Evolutionary conservation across 1,140 invertebrate species (phyloP).

Genomic region (Brachionus rubens): DNA sequence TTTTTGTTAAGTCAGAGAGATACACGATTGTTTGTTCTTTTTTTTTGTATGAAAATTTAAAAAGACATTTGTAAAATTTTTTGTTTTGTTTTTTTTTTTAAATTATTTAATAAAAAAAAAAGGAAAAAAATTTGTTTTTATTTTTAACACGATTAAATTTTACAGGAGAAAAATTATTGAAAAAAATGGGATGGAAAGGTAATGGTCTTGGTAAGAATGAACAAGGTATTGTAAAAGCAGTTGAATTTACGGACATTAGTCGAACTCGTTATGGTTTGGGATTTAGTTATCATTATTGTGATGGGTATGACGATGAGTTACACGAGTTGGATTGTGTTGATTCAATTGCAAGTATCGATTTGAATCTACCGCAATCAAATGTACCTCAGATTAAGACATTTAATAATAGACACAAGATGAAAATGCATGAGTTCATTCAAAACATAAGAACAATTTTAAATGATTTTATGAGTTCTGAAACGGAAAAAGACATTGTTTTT

Average conservation of each 20-base stretch:
- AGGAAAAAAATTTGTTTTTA: slow-evolving; percentile 27
- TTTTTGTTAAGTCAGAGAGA: background rate
- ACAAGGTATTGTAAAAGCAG: background rate
- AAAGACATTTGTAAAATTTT: slow-evolving; percentile 27
- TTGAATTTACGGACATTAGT: slow-evolving; percentile 21
- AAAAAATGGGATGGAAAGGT: slow-evolving; percentile 46
- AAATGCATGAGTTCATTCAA: background rate
- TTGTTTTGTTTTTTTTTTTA: slow-evolving; percentile 11
- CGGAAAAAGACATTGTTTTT: slow-evolving; percentile 38
- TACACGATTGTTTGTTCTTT: background rate
- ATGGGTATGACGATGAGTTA: slow-evolving; percentile 20
- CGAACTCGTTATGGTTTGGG: slow-evolving; percentile 1
- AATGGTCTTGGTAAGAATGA: slow-evolving; percentile 6
- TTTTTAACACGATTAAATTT: background rate
- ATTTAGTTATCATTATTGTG: slow-evolving; percentile 27
- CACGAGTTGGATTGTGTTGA: background rate
- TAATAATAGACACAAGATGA: background rate
- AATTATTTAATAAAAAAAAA: slow-evolving; percentile 41
- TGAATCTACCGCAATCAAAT: background rate
- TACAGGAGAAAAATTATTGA: slow-evolving; percentile 25
- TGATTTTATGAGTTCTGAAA: slow-evolving; percentile 11
- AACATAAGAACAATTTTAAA: slow-evolving; percentile 32
- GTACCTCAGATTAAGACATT: background rate
- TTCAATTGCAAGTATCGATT: background rate
- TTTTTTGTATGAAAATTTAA: background rate